phyloP scores from a whole-genome alignment of 2,113 vertebrate species.

The Romanogobio albipinnatus region DNA sequence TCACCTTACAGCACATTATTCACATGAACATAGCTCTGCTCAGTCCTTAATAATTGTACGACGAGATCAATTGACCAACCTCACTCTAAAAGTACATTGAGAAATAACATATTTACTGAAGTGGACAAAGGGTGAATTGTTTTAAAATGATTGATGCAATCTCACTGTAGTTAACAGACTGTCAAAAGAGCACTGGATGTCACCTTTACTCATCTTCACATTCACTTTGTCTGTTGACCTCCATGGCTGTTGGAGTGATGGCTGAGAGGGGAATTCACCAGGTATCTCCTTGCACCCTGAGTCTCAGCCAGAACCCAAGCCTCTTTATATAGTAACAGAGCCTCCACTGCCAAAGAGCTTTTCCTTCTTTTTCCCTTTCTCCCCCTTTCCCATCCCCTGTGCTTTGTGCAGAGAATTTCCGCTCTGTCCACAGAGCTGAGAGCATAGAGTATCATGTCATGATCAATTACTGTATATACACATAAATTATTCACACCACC shows the following conservation, averaged over 20 bases:
- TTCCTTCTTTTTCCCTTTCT: conserved; percentile 3
- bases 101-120: neutral
- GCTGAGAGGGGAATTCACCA: conserved; percentile 20
- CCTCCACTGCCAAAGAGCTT: conserved; percentile 18
- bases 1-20: neutral
- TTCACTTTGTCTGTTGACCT: conserved; percentile 27
- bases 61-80: conserved; percentile 10
- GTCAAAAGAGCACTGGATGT: conserved; percentile 20
- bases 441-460: conserved; percentile 37
- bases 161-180: conserved; percentile 9
- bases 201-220: neutral
- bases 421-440: neutral
- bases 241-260: neutral
- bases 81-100: neutral
- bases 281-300: conserved; percentile 11
- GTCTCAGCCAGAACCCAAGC: neutral
- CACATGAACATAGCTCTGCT: neutral
- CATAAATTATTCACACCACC: conserved; percentile 54
- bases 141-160: conserved; percentile 29
- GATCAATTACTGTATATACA: conserved; percentile 36
- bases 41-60: neutral
- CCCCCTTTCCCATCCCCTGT: neutral
- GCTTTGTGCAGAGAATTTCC: conserved; percentile 17
- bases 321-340: conserved; percentile 29
- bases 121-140: conserved; percentile 2